Conservation (phyloP, 1,140 invertebrate species). For the Akabosia matsudoensis region DNA sequence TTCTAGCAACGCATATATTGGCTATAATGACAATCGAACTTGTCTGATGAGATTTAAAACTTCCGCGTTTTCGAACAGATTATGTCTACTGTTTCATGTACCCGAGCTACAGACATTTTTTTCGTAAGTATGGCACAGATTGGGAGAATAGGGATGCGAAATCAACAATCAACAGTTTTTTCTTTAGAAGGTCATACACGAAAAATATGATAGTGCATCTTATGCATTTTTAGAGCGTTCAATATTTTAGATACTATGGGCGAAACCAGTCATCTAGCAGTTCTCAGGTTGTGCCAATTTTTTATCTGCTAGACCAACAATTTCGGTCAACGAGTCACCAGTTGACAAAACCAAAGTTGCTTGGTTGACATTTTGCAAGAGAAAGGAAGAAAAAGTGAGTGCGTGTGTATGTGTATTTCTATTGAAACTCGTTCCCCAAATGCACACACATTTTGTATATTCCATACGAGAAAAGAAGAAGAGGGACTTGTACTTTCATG, state of each 20-base stretch:
- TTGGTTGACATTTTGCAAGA: slow-evolving; percentile 24
- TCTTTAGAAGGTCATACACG: background rate
- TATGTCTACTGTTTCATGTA: too few relatives aligned
- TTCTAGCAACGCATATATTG: too few relatives aligned
- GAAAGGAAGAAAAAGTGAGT: background rate
- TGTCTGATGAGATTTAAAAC: too few relatives aligned
- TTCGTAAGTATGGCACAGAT: too few relatives aligned
- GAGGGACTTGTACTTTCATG: slow-evolving; percentile 17
- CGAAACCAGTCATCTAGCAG: background rate
- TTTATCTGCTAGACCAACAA: slow-evolving; percentile 25
- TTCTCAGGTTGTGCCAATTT: slow-evolving; percentile 20
- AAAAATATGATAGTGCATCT: background rate
- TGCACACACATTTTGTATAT: background rate
- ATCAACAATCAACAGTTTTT: slow-evolving; percentile 1
- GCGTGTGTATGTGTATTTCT: background rate
- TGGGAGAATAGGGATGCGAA: too few relatives aligned
- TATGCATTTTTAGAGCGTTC: background rate
- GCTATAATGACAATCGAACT: too few relatives aligned
- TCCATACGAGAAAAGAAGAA: background rate
- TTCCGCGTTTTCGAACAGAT: too few relatives aligned
- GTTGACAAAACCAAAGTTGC: slow-evolving; percentile 25
- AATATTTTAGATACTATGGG: background rate
- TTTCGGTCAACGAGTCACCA: slow-evolving; percentile 22
- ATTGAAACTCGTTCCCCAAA: background rate
- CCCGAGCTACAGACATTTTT: too few relatives aligned